A percentile compares a stretch with the other conserved stretches of the same genome.
phyloP scores from a whole-genome alignment of 2,888 invertebrate species.

The Hypercompe scribonia region DNA sequence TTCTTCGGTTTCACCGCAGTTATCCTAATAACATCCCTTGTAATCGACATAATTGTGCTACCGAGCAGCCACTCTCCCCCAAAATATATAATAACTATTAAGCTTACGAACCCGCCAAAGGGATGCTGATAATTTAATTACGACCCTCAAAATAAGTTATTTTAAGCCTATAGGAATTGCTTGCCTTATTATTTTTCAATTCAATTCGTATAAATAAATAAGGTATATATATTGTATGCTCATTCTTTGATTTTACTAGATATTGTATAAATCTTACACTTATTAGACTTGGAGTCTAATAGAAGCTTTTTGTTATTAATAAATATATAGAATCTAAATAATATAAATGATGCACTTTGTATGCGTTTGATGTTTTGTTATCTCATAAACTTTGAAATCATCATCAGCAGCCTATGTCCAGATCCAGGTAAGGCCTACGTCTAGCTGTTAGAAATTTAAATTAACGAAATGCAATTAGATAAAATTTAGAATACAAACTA shows the following conservation, averaged over 20 bases:
- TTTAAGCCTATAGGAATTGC: conserved; percentile 65
- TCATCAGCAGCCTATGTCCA: too few species aligned
- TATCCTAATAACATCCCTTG: conserved; percentile 60
- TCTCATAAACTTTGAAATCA: background rate
- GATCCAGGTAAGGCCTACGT: too few species aligned
- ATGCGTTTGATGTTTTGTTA: background rate
- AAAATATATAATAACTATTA: conserved; percentile 84
- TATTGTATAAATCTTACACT: background rate
- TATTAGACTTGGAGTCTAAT: background rate
- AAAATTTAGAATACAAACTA: background rate
- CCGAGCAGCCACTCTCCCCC: conserved; percentile 69
- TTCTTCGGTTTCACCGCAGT: conserved; percentile 50
- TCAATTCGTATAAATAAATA: conserved; percentile 31
- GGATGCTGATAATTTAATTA: conserved; percentile 84
- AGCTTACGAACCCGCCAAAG: conserved; percentile 79
- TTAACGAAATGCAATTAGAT: background rate
- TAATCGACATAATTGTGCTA: conserved; percentile 70
- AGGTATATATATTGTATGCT: background rate
- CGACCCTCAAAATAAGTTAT: conserved; percentile 73
- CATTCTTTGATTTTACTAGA: background rate
- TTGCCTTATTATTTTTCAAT: conserved; percentile 60
- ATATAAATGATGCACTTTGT: background rate
- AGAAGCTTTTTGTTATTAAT: too few species aligned
- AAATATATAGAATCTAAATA: too few species aligned
- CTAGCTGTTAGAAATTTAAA: background rate